Evolutionary conservation across 2,888 invertebrate species (phyloP), one percentile per base, ranked within the genome.

Genomic region (Drosophila recens): DNA sequence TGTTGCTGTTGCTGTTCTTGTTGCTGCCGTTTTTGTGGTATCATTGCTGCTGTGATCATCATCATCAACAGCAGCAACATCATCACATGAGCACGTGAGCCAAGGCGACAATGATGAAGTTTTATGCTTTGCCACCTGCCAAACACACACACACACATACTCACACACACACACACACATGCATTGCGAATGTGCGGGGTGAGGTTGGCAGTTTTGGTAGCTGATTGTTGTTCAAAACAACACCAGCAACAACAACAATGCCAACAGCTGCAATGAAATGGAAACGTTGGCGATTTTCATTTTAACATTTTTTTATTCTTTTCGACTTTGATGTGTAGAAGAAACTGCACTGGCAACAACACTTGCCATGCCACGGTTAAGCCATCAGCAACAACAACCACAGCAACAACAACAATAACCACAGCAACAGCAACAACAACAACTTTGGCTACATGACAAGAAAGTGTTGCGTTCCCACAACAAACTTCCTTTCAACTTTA

Each of bases 121-220:
- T 90, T 90, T 86, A 87, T 87, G 90, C 86, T 83, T 88, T 87
- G 78, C 73, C 90, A 87, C 87, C 87, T 87, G 82, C 81, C 82
- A n/a, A n/a, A n/a, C n/a, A n/a, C n/a, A n/a, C n/a, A n/a, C n/a
- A n/a, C n/a, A 67, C 73, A 82, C 23, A 72, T 67, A 58, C 48
- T 66, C 30, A 72, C 68, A 58, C 48, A 67, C 72, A 82, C 46
- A 66, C 57, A 54, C 82, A 67, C 72, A 82, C 43, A 66, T 53
- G 52, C 15, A 65, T 13, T 20, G 36, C 48, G 4, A 9, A 36
- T 27, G 13, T 11, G 1, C 36, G 11, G 43, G 40, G 17, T 59
- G 45, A 46, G 15, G 23, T 6, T 46, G 23, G 36, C 65, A 74
- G 57, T 63, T 71, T 71, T 61, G 46, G 48, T 77, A 49, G 45